phyloP scores from a whole-genome alignment of 1,140 invertebrate species.

The Drosophila pachea region DNA sequence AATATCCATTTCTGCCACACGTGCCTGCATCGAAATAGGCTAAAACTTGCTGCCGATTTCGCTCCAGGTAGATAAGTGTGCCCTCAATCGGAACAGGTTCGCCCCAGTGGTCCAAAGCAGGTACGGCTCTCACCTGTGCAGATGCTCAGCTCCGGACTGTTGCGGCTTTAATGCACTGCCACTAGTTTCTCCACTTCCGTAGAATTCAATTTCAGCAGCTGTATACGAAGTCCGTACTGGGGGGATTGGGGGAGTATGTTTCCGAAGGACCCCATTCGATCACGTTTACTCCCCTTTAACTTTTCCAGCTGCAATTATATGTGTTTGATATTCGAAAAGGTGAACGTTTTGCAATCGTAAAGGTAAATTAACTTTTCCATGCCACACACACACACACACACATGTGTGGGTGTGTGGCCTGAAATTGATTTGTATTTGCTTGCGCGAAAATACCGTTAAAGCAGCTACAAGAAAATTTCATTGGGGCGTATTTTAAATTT shows the following conservation, averaged over 20 bases:
- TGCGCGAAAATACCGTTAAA: constrained; percentile 64
- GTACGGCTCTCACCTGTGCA: too few species aligned
- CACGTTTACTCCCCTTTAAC: too few species aligned
- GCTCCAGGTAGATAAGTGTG: neutral
- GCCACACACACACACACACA: neutral
- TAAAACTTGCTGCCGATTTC: neutral
- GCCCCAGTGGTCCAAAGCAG: too few species aligned
- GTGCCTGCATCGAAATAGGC: constrained; percentile 45
- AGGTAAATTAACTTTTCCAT: constrained; percentile 26
- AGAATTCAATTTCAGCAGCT: too few species aligned
- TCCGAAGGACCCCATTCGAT: too few species aligned
- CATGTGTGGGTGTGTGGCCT: neutral
- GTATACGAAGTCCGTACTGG: too few species aligned
- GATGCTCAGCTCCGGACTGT: too few species aligned
- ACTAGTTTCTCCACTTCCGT: too few species aligned
- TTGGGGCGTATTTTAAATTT: constrained; percentile 64
- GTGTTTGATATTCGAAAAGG: neutral
- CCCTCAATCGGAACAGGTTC: too few species aligned
- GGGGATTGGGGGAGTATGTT: too few species aligned
- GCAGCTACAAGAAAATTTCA: constrained; percentile 57
- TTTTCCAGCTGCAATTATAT: neutral
- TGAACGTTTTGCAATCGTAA: constrained; percentile 5
- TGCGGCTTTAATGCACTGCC: too few species aligned
- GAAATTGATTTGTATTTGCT: constrained; percentile 67
- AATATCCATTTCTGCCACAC: constrained; percentile 34